phyloP scores from a whole-genome alignment of 2,888 invertebrate genomes.

The Apotomis turbidana region DNA sequence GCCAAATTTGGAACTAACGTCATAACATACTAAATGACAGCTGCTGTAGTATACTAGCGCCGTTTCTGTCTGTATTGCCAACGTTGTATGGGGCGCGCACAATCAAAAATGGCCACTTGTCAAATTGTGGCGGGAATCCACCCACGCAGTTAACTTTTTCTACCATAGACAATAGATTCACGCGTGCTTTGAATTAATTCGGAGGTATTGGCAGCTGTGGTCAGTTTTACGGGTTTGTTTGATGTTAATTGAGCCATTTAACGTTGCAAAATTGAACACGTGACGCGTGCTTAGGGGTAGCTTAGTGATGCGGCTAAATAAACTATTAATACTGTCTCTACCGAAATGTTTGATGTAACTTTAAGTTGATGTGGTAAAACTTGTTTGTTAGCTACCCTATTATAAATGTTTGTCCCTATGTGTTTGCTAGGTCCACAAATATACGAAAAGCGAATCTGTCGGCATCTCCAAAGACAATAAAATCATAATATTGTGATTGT shows the following conservation, averaged over 20 bases:
- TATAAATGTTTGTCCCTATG: too few species aligned
- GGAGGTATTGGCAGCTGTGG: slow-evolving; percentile 67
- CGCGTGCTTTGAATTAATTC: slow-evolving; percentile 42
- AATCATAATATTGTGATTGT: slow-evolving; percentile 35
- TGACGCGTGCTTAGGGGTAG: slow-evolving; percentile 23
- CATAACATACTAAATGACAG: neutral
- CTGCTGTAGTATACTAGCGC: slow-evolving; percentile 3
- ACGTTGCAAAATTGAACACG: slow-evolving; percentile 36
- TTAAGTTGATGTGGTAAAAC: neutral
- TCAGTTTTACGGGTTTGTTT: slow-evolving; percentile 45
- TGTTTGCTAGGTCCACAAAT: neutral
- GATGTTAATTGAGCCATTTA: slow-evolving; percentile 58
- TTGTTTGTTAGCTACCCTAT: too few species aligned
- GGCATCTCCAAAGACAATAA: slow-evolving; percentile 25
- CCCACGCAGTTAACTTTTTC: slow-evolving; percentile 68
- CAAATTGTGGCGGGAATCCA: slow-evolving; percentile 67
- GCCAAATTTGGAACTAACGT: slow-evolving; percentile 12
- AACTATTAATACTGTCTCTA: slow-evolving; percentile 1
- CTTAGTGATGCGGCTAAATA: slow-evolving; percentile 18
- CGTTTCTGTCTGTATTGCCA: neutral
- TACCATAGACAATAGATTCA: slow-evolving; percentile 54
- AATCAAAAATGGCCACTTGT: slow-evolving; percentile 67
- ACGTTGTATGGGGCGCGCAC: slow-evolving; percentile 45
- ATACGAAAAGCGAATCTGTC: slow-evolving; percentile 6
- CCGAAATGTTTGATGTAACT: neutral